Evolutionary conservation across 2,113 vertebrate species (phyloP), one percentile per base, ranked within the genome.

Genomic region (Xiphophorus maculatus): DNA sequence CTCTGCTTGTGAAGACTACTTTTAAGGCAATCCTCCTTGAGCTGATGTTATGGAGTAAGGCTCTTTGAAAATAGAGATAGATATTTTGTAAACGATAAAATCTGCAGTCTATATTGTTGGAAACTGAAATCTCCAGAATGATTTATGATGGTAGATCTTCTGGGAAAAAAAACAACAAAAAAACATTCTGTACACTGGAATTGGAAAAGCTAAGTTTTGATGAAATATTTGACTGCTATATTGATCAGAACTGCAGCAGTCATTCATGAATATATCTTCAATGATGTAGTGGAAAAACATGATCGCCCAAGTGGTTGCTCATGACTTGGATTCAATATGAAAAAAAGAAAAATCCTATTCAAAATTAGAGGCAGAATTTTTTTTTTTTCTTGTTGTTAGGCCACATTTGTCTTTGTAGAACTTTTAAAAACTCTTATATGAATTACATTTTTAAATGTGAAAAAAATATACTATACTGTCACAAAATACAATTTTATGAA

Each of bases 161-260:
- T 85, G 76, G 89, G 90, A 84, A 87, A 83, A 90, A 83, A 84
- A 30, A 30, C 30, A 30, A 30, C 30, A 30, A 30, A 3, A 30
- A 84, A 89, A 10, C 91, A 91, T 88, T 77, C 74, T 90, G 91
- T 90, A 86, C 80, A 80, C 90, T 84, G 87, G 87, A 86, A 81
- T 76, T 62, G 69, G 78, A 74, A 83, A 86, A 88, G 87, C 87
- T 93, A 93, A 92, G 93, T 88, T 66, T 86, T 88, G 85, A 90
- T 92, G 88, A 87, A 91, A 91, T 87, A 79, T 86, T 85, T 79
- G 74, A 73, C 88, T 86, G 81, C 87, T 77, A 63, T 91, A 93
- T 93, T 88, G 93, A 93, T 92, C 84, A 40, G 22, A 22, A 32
- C 37, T 25, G 32, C 68, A 76, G 78, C 58, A 74, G 84, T 89